Base-by-base conservation (phyloP, 1,140 invertebrate species). In the Drosophila jambulina region DNA sequence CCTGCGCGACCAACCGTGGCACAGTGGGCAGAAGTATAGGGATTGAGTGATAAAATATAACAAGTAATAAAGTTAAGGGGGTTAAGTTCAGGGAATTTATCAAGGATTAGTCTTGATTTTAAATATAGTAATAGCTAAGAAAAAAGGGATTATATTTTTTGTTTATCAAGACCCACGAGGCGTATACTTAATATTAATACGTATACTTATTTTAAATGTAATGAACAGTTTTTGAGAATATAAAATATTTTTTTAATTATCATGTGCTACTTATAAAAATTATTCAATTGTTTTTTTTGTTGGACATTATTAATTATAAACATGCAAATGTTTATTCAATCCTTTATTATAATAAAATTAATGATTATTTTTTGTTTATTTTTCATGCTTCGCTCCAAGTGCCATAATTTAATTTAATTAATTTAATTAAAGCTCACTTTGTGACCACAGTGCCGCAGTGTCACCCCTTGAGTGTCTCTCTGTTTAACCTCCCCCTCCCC, bases 1-100 rank as follows among this genome's bases (percentile, higher is more conserved):
- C 36, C 70, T 72, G 70, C 54, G 70, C 70, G 54, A 38, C 70
- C 54, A 70, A 68, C 32, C 67, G 63, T 70, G 48, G 48, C 63
- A 72, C 70, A 60, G 70, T 74, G 70, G 43, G 12, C 10, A 21
- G 3, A 29, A 17, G 2, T 21, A 2, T 2, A 13, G 8, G 0
- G 0, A 4, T 46, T 27, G 2, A 1, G 2, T 7, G 13, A 21
- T 5, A n/a, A 25, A 59, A 59, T 25, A 19, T 7, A 64, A 13
- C 3, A 23, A 49, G 21, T 38, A 38, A 9, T 9, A 23, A 54
- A 17, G 15, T 10, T 17, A 10, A 2, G 29, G 27, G 4, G 2
- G 25, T 17, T 48, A 25, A 1, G 3, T n/a, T 17, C 0, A 10
- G 5, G 25, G 1, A 49, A n/a, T 12, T 49, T 12, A 49, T n/a